Conservation (phyloP, 2,797 vertebrate species). For the Anguilla anguilla region DNA sequence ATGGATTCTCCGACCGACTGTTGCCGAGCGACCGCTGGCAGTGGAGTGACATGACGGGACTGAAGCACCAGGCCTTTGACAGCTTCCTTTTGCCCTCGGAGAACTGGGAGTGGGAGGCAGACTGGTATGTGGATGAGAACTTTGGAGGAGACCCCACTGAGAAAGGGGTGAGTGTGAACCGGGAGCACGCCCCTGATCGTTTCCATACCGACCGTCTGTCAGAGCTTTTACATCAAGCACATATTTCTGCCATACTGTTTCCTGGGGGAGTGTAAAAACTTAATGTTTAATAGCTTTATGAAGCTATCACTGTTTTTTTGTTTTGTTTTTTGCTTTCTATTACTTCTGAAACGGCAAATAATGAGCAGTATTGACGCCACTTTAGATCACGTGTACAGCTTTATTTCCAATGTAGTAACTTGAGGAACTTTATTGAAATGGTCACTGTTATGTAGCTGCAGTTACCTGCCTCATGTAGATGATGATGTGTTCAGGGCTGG, state of each 20-base stretch:
- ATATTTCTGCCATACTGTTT: neutral
- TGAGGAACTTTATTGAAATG: neutral
- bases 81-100: conserved; percentile 82
- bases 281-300: neutral
- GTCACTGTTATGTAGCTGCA: neutral
- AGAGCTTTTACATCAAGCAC: neutral
- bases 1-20: conserved; percentile 90
- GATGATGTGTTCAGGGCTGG: conserved; percentile 83
- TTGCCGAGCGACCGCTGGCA: conserved; percentile 97
- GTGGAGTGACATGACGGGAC: conserved; percentile 92
- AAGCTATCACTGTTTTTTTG: neutral
- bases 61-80: conserved; percentile 83
- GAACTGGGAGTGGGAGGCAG: conserved; percentile 96
- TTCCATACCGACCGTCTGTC: conserved; percentile 4
- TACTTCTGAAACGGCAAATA: neutral
- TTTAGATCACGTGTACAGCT: neutral
- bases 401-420: neutral
- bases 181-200: neutral
- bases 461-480: neutral
- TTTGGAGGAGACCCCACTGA: conserved; percentile 93
- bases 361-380: neutral
- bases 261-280: neutral
- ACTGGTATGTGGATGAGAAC: conserved; percentile 95
- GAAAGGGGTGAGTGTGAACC: conserved; percentile 83
- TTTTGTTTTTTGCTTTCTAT: neutral